Percentiles rank a stretch among this genome's conserved stretches.
phyloP scores from a whole-genome alignment of 2,797 vertebrate genomes.

The Gambelia wislizenii region DNA sequence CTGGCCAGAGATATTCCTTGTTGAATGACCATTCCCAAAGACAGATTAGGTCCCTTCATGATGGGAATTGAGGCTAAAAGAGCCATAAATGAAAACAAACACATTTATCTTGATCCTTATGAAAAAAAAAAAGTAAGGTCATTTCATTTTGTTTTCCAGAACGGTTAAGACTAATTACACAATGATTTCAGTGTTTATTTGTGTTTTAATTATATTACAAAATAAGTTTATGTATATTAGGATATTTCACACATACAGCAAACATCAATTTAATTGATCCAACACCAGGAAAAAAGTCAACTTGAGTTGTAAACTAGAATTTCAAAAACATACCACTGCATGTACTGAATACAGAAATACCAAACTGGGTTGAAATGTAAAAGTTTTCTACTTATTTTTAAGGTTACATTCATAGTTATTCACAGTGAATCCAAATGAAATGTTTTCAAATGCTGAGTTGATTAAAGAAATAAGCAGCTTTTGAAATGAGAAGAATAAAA shows the following conservation, averaged over 20 bases:
- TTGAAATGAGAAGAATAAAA: background rate
- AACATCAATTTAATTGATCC: conserved; percentile 22
- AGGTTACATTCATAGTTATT: background rate
- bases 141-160: conserved; percentile 60
- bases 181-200: conserved; percentile 56
- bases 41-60: conserved; percentile 69
- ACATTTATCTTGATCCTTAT: conserved; percentile 64
- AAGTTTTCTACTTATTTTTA: background rate
- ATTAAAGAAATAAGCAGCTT: background rate
- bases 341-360: background rate
- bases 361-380: conserved; percentile 1
- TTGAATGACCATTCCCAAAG: conserved; percentile 76
- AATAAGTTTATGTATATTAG: conserved; percentile 47
- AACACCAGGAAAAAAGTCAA: conserved; percentile 39
- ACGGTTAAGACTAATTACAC: conserved; percentile 67
- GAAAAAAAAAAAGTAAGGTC: conserved; percentile 57
- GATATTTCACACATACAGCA: conserved; percentile 44
- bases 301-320: conserved; percentile 28
- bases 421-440: background rate
- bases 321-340: conserved; percentile 23
- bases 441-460: background rate
- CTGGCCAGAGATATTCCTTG: conserved; percentile 71
- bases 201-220: conserved; percentile 50
- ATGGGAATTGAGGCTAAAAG: conserved; percentile 67
- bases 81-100: conserved; percentile 69